phyloP scores from a whole-genome alignment of 2,113 vertebrate species.

The Apistogramma diplotaenia region DNA sequence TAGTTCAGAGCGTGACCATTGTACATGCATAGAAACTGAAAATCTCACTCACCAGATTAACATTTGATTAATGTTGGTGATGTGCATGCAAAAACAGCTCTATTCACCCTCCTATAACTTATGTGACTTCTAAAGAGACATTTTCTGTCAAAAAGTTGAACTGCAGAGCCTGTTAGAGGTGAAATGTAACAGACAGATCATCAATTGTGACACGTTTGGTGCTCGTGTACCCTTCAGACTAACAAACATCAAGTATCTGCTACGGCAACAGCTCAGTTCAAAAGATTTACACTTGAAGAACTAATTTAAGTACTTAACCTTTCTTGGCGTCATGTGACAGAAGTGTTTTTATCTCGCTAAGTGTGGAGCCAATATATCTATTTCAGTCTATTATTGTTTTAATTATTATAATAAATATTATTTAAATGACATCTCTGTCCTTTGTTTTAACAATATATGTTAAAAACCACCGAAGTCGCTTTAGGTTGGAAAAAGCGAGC shows the following conservation, averaged over 20 bases:
- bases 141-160: background rate
- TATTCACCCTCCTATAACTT: background rate
- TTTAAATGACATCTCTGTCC: no score
- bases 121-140: background rate
- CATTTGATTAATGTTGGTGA: conserved; percentile 22
- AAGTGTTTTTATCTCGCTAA: background rate
- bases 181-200: background rate
- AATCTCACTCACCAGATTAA: background rate
- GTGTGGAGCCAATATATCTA: background rate
- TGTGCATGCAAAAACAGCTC: background rate
- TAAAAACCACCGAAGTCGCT: no score
- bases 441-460: no score
- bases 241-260: background rate
- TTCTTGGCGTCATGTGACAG: background rate
- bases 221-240: background rate
- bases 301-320: background rate
- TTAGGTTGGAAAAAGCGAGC: no score
- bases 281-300: background rate
- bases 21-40: background rate
- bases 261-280: background rate
- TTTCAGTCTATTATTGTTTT: no score
- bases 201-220: background rate
- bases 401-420: no score
- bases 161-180: background rate
- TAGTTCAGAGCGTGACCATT: background rate